Evolutionary conservation across 2,113 vertebrate species (phyloP).

Genomic region (Nesoenas mayeri): DNA sequence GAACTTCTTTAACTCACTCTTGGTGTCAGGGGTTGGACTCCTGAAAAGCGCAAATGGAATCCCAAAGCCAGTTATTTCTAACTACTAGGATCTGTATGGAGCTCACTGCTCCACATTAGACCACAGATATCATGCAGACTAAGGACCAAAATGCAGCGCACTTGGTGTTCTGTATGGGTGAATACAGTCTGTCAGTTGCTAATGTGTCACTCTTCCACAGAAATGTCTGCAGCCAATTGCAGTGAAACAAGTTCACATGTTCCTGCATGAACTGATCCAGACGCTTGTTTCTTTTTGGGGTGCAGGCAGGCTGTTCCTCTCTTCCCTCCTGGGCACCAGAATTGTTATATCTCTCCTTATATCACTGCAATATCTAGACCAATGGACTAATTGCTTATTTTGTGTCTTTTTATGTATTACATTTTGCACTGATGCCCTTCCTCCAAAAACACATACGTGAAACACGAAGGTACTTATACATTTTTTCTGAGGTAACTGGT

Average conservation of each 20-base stretch:
- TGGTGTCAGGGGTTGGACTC: background rate
- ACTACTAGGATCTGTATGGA: background rate
- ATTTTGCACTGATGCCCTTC: background rate
- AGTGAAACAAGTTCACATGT: background rate
- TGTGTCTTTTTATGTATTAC: background rate
- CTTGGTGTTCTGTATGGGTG: background rate
- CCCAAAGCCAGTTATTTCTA: background rate
- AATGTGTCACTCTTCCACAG: background rate
- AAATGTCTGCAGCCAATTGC: background rate
- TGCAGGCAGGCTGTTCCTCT: background rate
- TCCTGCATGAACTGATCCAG: background rate
- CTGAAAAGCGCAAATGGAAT: background rate
- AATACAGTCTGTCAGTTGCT: background rate
- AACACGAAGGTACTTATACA: background rate
- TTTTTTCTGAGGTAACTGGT: background rate
- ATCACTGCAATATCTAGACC: background rate
- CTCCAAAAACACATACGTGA: background rate
- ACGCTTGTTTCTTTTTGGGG: background rate
- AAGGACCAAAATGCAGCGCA: background rate
- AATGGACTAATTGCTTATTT: background rate
- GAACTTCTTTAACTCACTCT: background rate
- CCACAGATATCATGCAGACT: background rate
- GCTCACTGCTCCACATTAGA: background rate
- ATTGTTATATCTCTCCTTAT: background rate
- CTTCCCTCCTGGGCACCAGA: background rate